Evolutionary conservation across 2,888 invertebrate species (phyloP).

Genomic region (Hemistola chrysoprasaria): DNA sequence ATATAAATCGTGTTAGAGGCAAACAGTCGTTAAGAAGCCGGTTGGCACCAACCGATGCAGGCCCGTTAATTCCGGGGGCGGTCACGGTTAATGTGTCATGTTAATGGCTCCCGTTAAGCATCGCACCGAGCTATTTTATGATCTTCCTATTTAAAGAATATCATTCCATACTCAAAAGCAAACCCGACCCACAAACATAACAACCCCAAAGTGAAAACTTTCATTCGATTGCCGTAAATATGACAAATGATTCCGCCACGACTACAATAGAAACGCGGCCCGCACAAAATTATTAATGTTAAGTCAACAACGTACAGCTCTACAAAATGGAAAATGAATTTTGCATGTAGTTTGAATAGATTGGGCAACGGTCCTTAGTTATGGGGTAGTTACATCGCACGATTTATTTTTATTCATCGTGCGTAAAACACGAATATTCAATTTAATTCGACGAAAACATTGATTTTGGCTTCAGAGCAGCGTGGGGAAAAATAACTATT

Average conservation of each 20-base stretch:
- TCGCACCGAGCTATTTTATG: constrained; percentile 57
- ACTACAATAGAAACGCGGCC: constrained; percentile 26
- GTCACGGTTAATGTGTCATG: constrained; percentile 64
- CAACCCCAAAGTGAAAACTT: constrained; percentile 13
- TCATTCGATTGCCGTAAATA: constrained; percentile 22
- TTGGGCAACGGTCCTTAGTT: constrained; percentile 29
- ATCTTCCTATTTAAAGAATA: constrained; percentile 59
- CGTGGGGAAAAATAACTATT: background rate
- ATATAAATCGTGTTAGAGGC: too few species aligned
- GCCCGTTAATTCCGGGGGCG: constrained; percentile 52
- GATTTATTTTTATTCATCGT: constrained; percentile 25
- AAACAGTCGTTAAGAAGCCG: constrained; percentile 53
- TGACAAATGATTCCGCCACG: constrained; percentile 21
- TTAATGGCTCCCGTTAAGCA: constrained; percentile 61
- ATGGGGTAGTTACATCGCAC: constrained; percentile 25
- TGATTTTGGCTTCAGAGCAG: constrained; percentile 1
- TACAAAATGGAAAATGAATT: constrained; percentile 32
- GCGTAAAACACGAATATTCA: constrained; percentile 16
- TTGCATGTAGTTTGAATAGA: constrained; percentile 31
- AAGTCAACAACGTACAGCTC: constrained; percentile 33
- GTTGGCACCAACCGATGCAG: constrained; percentile 54
- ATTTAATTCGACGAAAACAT: constrained; percentile 18
- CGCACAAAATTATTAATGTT: constrained; percentile 29
- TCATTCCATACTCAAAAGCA: too few species aligned
- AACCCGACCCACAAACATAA: constrained; percentile 5